Conservation (phyloP, 1,140 invertebrate genomes). For the Calliphora vicina region DNA sequence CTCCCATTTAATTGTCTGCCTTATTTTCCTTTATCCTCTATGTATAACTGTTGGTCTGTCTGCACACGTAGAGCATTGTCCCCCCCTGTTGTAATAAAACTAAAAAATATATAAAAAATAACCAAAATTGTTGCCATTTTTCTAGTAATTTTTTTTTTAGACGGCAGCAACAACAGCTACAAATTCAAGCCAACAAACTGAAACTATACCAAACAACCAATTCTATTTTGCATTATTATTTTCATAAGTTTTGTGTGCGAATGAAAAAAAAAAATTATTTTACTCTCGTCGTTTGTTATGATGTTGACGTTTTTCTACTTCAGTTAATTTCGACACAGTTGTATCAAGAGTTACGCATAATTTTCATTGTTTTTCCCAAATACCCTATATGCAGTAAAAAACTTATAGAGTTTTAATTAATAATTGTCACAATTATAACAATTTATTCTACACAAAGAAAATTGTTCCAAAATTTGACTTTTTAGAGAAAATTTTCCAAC, state of each 20-base stretch:
- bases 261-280: neutral
- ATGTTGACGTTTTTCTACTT: constrained; percentile 30
- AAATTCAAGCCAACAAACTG: neutral
- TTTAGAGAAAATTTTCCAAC: no score
- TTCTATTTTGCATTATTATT: neutral
- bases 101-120: neutral
- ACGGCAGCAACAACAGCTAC: neutral
- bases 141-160: neutral
- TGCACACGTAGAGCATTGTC: no score
- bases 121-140: constrained; percentile 26
- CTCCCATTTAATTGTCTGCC: no score
- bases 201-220: neutral
- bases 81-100: neutral
- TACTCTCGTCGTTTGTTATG: neutral
- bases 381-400: neutral
- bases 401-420: no score
- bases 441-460: no score
- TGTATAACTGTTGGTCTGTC: neutral
- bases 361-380: constrained; percentile 11
- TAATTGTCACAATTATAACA: no score
- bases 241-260: neutral
- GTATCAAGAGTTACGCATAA: constrained; percentile 24
- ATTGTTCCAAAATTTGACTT: no score
- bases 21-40: neutral
- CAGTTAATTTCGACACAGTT: constrained; percentile 25